phyloP scores from a whole-genome alignment of 2,888 invertebrate species.

The Isoperla grammatica region DNA sequence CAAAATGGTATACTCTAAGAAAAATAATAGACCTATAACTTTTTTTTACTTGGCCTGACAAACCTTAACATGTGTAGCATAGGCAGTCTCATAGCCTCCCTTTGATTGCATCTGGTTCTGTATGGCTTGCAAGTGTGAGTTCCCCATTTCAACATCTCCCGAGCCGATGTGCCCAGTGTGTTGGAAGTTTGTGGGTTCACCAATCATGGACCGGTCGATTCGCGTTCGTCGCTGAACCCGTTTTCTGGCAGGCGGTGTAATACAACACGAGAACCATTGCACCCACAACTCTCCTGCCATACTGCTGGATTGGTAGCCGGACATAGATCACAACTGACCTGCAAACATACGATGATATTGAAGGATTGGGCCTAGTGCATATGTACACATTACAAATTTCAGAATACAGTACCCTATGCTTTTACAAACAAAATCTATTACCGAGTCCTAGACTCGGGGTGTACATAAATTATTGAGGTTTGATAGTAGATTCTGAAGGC shows the following conservation, averaged over 20 bases:
- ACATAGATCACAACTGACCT: conserved; percentile 12
- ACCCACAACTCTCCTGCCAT: conserved; percentile 78
- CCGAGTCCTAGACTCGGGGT: too few species aligned
- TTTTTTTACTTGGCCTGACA: too few species aligned
- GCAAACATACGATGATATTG: too few species aligned
- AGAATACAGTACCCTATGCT: too few species aligned
- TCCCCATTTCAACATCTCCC: conserved; percentile 79
- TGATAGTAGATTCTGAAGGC: too few species aligned
- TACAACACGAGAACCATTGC: conserved; percentile 89
- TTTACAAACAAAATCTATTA: too few species aligned
- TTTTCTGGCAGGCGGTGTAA: conserved; percentile 67
- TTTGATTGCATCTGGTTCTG: conserved; percentile 95
- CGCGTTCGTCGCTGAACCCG: conserved; percentile 54
- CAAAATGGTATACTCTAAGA: too few species aligned
- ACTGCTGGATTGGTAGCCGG: conserved; percentile 39
- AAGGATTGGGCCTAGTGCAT: too few species aligned
- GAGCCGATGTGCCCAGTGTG: conserved; percentile 92
- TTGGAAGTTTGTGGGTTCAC: conserved; percentile 90
- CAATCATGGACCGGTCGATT: conserved; percentile 84
- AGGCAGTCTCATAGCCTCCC: conserved; percentile 81
- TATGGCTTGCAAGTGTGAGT: conserved; percentile 75
- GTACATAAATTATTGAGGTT: too few species aligned
- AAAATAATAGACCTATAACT: too few species aligned
- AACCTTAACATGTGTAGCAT: conserved; percentile 39
- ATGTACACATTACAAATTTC: too few species aligned